These are phyloP conservation scores for Spodoptera frugiperda DNA, from an alignment of 1,140 invertebrate genomes.

Conservation along the genomic window DNA sequence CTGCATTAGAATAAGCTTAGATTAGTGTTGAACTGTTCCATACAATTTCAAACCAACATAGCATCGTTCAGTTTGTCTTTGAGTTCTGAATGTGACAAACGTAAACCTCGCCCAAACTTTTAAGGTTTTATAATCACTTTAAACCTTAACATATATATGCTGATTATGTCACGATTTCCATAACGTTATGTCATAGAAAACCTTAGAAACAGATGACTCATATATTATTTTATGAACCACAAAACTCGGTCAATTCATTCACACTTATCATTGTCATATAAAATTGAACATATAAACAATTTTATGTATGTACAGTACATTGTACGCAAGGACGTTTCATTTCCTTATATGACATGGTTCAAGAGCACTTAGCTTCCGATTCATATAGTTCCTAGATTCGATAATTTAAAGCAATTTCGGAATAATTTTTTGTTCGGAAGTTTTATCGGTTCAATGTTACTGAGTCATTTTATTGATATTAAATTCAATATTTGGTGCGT, in stretches of 20 bases:
- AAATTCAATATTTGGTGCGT: too few relatives aligned
- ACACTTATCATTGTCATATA: conserved; percentile 31
- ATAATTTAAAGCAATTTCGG: conserved; percentile 19
- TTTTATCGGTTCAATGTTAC: not conserved
- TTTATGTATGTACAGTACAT: not conserved
- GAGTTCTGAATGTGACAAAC: too few relatives aligned
- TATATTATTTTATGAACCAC: too few relatives aligned
- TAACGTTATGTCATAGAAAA: too few relatives aligned
- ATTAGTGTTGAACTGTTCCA: too few relatives aligned
- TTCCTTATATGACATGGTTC: conserved; percentile 2
- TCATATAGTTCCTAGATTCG: conserved; percentile 15
- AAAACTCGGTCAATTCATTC: conserved; percentile 8
- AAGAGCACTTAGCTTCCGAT: conserved; percentile 18
- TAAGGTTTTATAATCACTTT: too few relatives aligned
- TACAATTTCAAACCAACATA: too few relatives aligned
- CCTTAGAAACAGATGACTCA: not conserved
- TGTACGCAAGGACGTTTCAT: not conserved
- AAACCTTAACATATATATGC: too few relatives aligned
- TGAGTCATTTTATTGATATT: not conserved
- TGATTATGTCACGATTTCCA: too few relatives aligned
- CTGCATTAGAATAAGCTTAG: too few relatives aligned
- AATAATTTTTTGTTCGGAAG: conserved; percentile 28
- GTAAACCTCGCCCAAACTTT: too few relatives aligned
- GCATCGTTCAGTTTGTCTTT: too few relatives aligned
- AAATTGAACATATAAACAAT: not conserved